Conservation (phyloP, 1,140 invertebrate genomes). For the Mizuhopecten yessoensis region DNA sequence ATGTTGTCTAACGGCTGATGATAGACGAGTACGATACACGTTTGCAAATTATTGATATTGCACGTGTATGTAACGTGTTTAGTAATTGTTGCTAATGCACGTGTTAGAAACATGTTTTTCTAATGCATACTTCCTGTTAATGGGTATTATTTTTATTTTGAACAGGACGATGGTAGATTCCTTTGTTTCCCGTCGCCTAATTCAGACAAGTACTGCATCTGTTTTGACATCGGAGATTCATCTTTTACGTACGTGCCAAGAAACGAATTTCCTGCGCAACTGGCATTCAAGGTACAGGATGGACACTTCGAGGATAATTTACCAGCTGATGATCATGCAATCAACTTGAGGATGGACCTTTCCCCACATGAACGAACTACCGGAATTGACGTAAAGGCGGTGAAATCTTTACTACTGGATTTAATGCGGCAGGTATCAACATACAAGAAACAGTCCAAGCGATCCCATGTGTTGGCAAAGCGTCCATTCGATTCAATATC, state of each 20-base stretch:
- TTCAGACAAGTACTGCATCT: background rate
- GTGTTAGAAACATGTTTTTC: too few species aligned
- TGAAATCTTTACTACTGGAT: background rate
- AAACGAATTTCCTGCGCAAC: background rate
- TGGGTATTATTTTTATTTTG: background rate
- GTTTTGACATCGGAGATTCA: background rate
- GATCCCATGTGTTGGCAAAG: background rate
- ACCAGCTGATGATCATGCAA: background rate
- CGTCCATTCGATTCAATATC: background rate
- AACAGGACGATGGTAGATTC: constrained; percentile 1
- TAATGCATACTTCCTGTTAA: too few species aligned
- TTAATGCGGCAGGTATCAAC: background rate
- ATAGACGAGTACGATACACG: too few species aligned
- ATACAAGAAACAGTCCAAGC: background rate
- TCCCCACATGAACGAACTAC: background rate
- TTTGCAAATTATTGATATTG: too few species aligned
- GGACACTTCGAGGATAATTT: background rate
- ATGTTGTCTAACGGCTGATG: too few species aligned
- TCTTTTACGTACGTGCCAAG: background rate
- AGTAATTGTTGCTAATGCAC: too few species aligned
- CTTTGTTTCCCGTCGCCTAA: background rate
- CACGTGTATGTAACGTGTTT: too few species aligned
- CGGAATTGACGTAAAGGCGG: background rate
- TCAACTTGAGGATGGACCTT: background rate
- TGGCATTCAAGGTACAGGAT: background rate